Evolutionary conservation across 2,888 invertebrate genomes (phyloP), one percentile per base, ranked within the genome.

Genomic region (Meteorus cinctellus): DNA sequence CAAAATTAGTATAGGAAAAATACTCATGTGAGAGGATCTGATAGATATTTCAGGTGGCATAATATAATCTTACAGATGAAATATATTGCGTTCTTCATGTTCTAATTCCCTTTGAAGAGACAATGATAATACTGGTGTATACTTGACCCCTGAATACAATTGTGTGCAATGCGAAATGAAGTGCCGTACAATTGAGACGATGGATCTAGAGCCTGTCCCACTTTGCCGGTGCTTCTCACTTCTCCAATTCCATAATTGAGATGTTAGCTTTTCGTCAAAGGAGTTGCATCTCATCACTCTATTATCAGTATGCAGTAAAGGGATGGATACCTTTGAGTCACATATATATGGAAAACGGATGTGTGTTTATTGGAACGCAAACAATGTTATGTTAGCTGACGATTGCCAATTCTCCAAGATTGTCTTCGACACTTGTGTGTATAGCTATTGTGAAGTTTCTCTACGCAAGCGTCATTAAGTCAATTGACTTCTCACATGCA

Each of bases 241-340:
- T 55, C 55, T 55, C 19, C 24, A n/a, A 55, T 55, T 55, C 19
- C 6, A 55, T 55, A 75, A 75, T 81, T 77, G 82, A 83, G 85
- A 84, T 84, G 85, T 85, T 85, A 81, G 84, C 84, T 84, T 83
- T 83, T 82, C 83, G 83, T 85, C 86, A 87, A 86, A 85, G 83
- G 82, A 67, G 78, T 79, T 55, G 19, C 19, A 19, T 55, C 55
- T 55, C n/a, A 55, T 16, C n/a, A n/a, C 55, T 55, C 19, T 24
- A 8, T 82, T 81, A 85, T 85, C 85, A 84, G 83, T 82, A 84
- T 85, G 83, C 85, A 82, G 83, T 75, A 63, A 41, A 24, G 65
- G 41, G 24, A 19, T 36, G 65, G 70, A 59, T 70, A 63, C 48
- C 69, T 75, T 41, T 55, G 55, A 19, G 19, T 19, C 5, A 6